These are phyloP conservation scores for Bubalus kerabau DNA, from an alignment of 2,113 vertebrate genomes.

Conservation along the genomic window DNA sequence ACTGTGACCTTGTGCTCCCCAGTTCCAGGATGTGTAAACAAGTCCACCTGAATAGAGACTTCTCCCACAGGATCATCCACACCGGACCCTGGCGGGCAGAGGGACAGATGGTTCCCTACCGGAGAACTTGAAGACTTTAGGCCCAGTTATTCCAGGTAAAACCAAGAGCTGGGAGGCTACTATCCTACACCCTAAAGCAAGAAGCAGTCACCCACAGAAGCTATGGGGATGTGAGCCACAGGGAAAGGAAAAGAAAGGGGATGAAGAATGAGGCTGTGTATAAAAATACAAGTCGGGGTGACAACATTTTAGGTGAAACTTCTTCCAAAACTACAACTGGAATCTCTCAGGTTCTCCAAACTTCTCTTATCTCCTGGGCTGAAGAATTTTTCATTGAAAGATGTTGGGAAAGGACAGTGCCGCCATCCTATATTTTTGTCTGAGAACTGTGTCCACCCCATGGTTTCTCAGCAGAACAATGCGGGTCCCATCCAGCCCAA, in stretches of 20 bases:
- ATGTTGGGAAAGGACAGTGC: neutral
- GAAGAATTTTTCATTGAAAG: neutral
- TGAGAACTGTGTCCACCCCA: neutral
- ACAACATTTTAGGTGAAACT: neutral
- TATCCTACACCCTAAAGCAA: neutral
- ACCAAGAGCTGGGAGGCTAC: neutral
- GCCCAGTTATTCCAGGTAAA: neutral
- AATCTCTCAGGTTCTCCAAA: neutral
- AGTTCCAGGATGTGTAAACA: slow-evolving; percentile 94
- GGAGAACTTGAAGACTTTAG: neutral
- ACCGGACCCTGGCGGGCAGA: slow-evolving; percentile 84
- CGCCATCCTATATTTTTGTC: neutral
- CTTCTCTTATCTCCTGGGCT: neutral
- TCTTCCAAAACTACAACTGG: neutral
- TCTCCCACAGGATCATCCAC: slow-evolving; percentile 95
- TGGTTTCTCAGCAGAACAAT: neutral
- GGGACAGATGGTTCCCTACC: neutral
- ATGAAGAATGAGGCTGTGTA: slow-evolving; percentile 4
- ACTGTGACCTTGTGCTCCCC: slow-evolving; percentile 95
- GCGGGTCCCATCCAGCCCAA: neutral
- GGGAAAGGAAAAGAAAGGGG: slow-evolving; percentile 13
- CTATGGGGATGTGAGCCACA: neutral
- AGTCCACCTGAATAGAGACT: slow-evolving; percentile 93
- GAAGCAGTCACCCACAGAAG: slow-evolving; percentile 9
- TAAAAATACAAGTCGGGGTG: neutral